These are phyloP conservation scores for Littorina saxatilis DNA, from an alignment of 1,140 invertebrate species.

Conservation along the genomic window DNA sequence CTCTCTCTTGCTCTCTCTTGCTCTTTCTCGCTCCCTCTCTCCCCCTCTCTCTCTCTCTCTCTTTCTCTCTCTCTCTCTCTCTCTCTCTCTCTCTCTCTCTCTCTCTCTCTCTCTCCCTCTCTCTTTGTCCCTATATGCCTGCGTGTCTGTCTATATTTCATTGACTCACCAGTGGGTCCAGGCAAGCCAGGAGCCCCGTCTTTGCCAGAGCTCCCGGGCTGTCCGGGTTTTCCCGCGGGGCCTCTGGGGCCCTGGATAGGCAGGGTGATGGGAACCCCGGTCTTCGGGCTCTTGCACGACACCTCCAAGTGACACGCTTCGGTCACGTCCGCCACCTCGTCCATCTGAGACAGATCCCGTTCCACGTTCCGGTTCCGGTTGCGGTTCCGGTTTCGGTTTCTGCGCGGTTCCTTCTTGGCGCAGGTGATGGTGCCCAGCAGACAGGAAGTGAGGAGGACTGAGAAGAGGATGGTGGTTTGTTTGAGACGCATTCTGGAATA, in stretches of 20 bases:
- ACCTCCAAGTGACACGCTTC: slow-evolving; percentile 65
- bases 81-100: neutral
- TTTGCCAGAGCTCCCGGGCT: slow-evolving; percentile 59
- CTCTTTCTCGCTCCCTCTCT: too few species aligned
- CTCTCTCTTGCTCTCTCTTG: too few species aligned
- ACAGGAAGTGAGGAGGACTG: neutral
- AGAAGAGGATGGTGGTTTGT: neutral
- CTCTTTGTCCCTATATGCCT: neutral
- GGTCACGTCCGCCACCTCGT: slow-evolving; percentile 27
- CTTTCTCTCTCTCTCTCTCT: neutral
- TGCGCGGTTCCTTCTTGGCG: slow-evolving; percentile 26
- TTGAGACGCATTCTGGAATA: neutral
- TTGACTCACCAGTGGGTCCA: slow-evolving; percentile 54
- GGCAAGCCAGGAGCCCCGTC: slow-evolving; percentile 59
- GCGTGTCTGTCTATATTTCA: too few species aligned
- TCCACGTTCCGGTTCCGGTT: slow-evolving; percentile 32
- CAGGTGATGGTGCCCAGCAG: slow-evolving; percentile 22
- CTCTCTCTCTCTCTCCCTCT: neutral
- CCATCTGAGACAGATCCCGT: slow-evolving; percentile 29
- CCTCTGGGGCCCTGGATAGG: slow-evolving; percentile 67
- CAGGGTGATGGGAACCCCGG: slow-evolving; percentile 57
- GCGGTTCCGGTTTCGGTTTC: slow-evolving; percentile 39
- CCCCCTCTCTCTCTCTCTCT: neutral
- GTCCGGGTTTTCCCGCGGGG: slow-evolving; percentile 61
- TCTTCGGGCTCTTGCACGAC: slow-evolving; percentile 51